Evolutionary conservation across 2,888 invertebrate species (phyloP).

Genomic region (Lithophane semibrunnea): DNA sequence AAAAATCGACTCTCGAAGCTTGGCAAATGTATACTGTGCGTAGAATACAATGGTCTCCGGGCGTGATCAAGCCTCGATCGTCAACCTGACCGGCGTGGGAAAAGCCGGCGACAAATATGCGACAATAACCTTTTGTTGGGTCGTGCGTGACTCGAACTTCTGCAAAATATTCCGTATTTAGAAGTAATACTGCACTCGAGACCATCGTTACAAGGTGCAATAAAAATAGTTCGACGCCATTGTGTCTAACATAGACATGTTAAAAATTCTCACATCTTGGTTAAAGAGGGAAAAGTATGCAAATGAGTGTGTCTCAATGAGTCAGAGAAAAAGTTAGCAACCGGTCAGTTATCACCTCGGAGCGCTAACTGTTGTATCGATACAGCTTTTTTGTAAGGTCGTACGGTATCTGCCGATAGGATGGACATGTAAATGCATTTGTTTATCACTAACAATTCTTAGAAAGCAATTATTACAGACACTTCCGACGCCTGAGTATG

Average conservation of each 20-base stretch:
- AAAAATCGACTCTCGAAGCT: constrained; percentile 20
- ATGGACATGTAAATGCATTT: constrained; percentile 62
- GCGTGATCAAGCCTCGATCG: constrained; percentile 64
- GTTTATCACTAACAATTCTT: constrained; percentile 62
- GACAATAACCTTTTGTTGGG: constrained; percentile 84
- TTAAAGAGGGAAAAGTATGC: constrained; percentile 71
- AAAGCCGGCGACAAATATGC: constrained; percentile 80
- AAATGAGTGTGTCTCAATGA: constrained; percentile 76
- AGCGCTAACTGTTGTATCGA: constrained; percentile 76
- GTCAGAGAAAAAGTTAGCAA: constrained; percentile 77
- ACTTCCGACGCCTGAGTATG: constrained; percentile 64
- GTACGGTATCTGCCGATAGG: constrained; percentile 57
- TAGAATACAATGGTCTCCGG: constrained; percentile 67
- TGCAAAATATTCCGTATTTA: constrained; percentile 62
- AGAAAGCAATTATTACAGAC: constrained; percentile 67
- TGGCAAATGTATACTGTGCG: constrained; percentile 47
- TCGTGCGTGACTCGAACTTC: constrained; percentile 69
- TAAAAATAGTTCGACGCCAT: constrained; percentile 69
- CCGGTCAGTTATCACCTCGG: constrained; percentile 77
- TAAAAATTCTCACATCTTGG: constrained; percentile 67
- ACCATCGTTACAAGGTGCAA: constrained; percentile 50
- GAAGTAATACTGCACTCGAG: constrained; percentile 38
- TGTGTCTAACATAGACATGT: constrained; percentile 72
- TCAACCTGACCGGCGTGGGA: constrained; percentile 81
- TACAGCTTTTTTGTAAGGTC: constrained; percentile 67